A percentile compares a stretch with the other conserved stretches of the same genome.
Conservation (phyloP, 2,113 vertebrate species). For the Brienomyrus brachyistius region DNA sequence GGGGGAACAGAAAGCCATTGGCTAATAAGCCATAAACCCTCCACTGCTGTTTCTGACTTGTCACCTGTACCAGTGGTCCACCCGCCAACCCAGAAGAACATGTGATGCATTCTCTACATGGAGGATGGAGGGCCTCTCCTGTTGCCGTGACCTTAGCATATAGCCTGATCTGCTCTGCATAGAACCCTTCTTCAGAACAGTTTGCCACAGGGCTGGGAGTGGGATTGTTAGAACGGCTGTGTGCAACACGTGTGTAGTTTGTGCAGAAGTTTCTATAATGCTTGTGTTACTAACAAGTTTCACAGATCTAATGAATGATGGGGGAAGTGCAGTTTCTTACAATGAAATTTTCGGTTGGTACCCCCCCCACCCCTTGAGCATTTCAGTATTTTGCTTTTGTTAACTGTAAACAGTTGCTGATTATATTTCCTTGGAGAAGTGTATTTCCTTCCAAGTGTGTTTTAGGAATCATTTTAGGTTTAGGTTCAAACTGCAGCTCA, state of each 20-base stretch:
- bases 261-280: not conserved
- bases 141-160: not conserved
- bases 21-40: not conserved
- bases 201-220: not conserved
- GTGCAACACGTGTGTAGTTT: not conserved
- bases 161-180: not conserved
- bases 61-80: not conserved
- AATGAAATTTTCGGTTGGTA: conserved; percentile 7
- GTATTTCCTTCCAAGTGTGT: not conserved
- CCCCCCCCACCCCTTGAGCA: not conserved
- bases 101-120: not conserved
- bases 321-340: not conserved
- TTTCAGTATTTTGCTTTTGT: conserved; percentile 10
- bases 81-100: not conserved
- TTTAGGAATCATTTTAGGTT: not conserved
- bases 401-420: not conserved
- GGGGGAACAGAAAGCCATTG: not conserved
- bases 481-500: not conserved
- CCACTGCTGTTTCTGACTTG: not conserved
- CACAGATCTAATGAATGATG: not conserved
- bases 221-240: not conserved
- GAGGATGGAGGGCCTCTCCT: not conserved
- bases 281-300: not conserved
- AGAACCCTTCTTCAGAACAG: not conserved
- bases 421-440: not conserved